Percentiles rank a stretch among this genome's conserved stretches.
phyloP scores from a whole-genome alignment of 2,113 vertebrate species.

The Trichechus manatus region DNA sequence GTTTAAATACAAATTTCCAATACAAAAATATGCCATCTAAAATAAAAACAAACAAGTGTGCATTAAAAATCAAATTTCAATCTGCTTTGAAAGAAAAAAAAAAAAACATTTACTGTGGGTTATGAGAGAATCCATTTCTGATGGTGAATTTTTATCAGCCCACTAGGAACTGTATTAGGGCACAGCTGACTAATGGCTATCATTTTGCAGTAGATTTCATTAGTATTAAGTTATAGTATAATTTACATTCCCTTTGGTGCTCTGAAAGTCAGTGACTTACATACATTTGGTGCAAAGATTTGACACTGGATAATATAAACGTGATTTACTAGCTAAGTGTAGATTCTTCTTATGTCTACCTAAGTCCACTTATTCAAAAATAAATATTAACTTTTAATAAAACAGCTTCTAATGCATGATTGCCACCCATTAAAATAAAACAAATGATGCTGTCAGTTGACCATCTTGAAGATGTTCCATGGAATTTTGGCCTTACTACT shows the following conservation, averaged over 20 bases:
- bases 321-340: conserved; percentile 75
- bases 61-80: conserved; percentile 85
- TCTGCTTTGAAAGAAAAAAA: conserved; percentile 79
- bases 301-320: conserved; percentile 85
- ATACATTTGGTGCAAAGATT: conserved; percentile 78
- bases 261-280: conserved; percentile 85
- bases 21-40: conserved; percentile 18
- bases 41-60: not conserved
- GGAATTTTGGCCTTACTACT: not conserved
- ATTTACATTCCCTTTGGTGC: conserved; percentile 81
- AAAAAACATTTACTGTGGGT: conserved; percentile 82
- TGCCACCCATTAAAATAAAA: conserved; percentile 75
- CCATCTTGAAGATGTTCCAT: conserved; percentile 50
- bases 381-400: conserved; percentile 83
- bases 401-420: conserved; percentile 70
- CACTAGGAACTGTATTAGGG: conserved; percentile 83
- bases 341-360: conserved; percentile 65
- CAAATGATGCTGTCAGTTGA: conserved; percentile 22
- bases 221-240: conserved; percentile 87
- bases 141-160: conserved; percentile 84
- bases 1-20: conserved; percentile 79
- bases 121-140: conserved; percentile 83
- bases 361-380: conserved; percentile 81
- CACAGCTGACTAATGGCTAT: conserved; percentile 86
- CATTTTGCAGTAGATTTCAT: conserved; percentile 88